phyloP scores from a whole-genome alignment of 2,888 invertebrate species.

The Chrysopilus asiliformis region DNA sequence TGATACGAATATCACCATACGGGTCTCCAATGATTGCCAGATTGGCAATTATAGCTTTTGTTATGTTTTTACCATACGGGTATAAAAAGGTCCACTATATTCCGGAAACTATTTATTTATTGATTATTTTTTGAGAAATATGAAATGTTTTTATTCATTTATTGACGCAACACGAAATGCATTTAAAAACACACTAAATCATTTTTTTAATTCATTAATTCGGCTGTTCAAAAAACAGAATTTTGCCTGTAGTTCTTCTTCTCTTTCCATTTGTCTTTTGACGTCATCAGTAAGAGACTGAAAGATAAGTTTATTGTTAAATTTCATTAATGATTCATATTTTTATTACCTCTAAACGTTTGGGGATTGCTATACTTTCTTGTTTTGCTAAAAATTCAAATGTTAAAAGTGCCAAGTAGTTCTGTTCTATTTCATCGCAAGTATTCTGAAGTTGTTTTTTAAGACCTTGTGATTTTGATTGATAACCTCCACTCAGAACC shows the following conservation, averaged over 20 bases:
- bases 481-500: conserved; percentile 88
- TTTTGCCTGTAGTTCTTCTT: conserved; percentile 71
- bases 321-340: background rate
- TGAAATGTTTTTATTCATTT: no score
- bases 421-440: conserved; percentile 82
- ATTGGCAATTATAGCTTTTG: no score
- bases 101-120: no score
- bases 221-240: conserved; percentile 70
- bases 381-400: conserved; percentile 81
- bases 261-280: conserved; percentile 79
- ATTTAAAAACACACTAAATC: no score
- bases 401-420: conserved; percentile 76
- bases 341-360: conserved; percentile 62
- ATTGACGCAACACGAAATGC: no score
- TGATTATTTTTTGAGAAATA: no score
- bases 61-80: no score
- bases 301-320: background rate
- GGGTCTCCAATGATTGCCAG: no score
- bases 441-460: conserved; percentile 78
- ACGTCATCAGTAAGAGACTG: conserved; percentile 85
- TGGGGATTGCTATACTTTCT: conserved; percentile 80
- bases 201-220: no score
- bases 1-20: no score
- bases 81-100: no score
- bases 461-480: conserved; percentile 65